Conservation (phyloP, 2,113 vertebrate species). For the Atrichornis clamosus region DNA sequence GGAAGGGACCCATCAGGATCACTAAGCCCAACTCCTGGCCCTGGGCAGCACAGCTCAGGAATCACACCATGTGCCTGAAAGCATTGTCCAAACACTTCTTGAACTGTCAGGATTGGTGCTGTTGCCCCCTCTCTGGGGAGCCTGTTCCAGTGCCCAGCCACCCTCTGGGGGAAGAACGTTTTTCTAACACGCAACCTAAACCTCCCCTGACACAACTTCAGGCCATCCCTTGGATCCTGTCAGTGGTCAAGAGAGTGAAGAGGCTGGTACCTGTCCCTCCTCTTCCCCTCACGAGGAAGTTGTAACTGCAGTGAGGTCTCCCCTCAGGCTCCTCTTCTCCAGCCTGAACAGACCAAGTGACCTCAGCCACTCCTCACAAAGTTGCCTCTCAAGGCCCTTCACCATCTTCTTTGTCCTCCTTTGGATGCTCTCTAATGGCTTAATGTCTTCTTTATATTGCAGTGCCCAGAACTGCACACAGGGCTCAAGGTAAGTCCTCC, state of each 20-base stretch:
- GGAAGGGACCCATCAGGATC: background rate
- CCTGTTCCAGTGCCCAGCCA: background rate
- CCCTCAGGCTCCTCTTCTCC: background rate
- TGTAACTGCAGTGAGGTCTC: background rate
- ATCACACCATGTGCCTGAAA: background rate
- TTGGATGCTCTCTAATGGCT: background rate
- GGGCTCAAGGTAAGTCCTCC: fast-evolving
- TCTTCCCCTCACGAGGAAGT: background rate
- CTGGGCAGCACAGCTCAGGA: background rate
- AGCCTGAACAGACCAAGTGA: background rate
- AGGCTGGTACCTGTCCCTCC: background rate
- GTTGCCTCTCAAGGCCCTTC: background rate
- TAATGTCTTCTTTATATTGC: background rate
- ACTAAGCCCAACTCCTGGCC: background rate
- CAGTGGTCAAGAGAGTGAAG: background rate
- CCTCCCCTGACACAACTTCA: background rate
- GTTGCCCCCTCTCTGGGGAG: background rate
- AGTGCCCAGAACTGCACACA: background rate
- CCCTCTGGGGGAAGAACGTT: background rate
- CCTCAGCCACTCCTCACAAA: background rate
- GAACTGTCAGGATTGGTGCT: background rate
- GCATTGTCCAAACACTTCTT: background rate
- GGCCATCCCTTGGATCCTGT: background rate
- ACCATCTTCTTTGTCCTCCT: background rate
- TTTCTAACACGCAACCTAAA: background rate